Evolutionary conservation across 2,888 invertebrate genomes (phyloP).

Genomic region (Caenorhabditis becei): DNA sequence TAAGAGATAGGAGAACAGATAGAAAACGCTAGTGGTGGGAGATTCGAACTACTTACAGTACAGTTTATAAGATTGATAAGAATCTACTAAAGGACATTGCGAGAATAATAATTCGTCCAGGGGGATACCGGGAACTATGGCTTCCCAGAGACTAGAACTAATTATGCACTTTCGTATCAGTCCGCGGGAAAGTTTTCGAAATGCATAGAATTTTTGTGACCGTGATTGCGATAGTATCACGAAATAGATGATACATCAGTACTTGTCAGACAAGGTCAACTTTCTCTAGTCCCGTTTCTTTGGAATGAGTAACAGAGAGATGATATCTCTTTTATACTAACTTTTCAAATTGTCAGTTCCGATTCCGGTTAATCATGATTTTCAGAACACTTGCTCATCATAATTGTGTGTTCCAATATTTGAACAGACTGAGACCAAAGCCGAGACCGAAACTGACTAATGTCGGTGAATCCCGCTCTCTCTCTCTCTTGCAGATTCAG

Average conservation of each 20-base stretch:
- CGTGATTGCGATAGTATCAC: neutral
- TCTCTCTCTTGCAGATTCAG: no score
- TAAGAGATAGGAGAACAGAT: neutral
- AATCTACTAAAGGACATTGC: no score
- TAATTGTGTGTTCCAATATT: no score
- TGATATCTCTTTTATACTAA: no score
- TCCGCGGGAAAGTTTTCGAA: neutral
- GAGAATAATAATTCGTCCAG: neutral
- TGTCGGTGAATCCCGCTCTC: no score
- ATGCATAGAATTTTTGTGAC: neutral
- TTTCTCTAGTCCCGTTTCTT: no score
- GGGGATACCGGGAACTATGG: neutral
- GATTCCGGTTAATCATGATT: no score
- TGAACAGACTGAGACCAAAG: no score
- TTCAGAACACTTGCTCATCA: no score
- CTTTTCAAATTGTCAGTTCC: no score
- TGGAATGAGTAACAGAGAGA: neutral
- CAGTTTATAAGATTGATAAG: neutral
- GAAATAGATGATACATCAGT: neutral
- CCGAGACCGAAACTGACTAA: no score
- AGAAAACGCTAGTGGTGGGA: neutral
- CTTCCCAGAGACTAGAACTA: conserved; percentile 2
- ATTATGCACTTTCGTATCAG: conserved; percentile 3
- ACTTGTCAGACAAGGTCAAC: no score
- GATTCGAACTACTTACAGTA: neutral